Evolutionary conservation across 1,140 invertebrate genomes (phyloP), one percentile per base, ranked within the genome.

Genomic region (Apis laboriosa): DNA sequence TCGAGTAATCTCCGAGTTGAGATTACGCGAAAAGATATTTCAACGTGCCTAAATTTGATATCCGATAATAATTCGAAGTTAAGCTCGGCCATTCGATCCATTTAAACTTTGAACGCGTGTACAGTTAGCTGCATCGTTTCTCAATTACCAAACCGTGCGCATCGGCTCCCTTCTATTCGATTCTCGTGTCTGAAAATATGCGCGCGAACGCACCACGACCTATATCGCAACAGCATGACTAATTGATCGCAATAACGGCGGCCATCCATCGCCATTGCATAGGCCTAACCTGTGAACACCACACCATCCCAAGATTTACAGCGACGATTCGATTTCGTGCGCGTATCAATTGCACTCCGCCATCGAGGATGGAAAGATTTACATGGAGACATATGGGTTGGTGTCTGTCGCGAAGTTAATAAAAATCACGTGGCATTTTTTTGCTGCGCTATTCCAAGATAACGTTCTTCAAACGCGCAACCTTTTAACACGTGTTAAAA

Each of bases 181-280:
- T 64, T 12, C 12, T 17, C 60, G 21, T 55, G 11, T 51, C 17
- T 55, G 56, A 15, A 78, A 55, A 77, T 61, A 61, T 64, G 49
- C 19, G 24, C 56, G 56, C 63, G 70, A 68, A 70, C 60, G 63
- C 53, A 13, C n/a, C 58, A 17, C 70, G 53, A 56, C 61, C 53
- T 63, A 68, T 77, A 82, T 85, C 60, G 68, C 55, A 28, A 1
- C 58, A 4, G 28, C 17, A 55, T 84, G 74, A 86, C 64, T 86
- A 86, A 86, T 86, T 87, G 85, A 28, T 63, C 15, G 71, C 64
- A 86, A 75, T 86, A 86, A 86, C 68, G 24, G 4, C 55, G 58
- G 61, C 77, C 60, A 85, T 68, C 75, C 81, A 85, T 86, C 78
- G 74, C 17, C 61, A 28, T 34, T 34, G 21, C 56, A 17, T 19